These are phyloP conservation scores for Ceuthmochares aereus DNA, from an alignment of 2,113 vertebrate genomes.

Conservation along the genomic window DNA sequence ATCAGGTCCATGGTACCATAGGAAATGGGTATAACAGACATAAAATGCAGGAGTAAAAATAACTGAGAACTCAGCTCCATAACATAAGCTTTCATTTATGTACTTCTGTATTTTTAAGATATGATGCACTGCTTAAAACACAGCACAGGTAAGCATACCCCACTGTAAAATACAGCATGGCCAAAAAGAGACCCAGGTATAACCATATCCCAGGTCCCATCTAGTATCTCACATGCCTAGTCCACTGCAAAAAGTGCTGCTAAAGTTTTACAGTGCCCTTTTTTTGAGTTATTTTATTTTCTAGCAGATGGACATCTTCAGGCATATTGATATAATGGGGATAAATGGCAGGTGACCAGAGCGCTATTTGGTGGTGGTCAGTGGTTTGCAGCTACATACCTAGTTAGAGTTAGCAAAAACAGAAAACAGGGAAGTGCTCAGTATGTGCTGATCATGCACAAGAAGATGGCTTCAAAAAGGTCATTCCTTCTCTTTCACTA, in stretches of 20 bases:
- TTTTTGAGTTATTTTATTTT: neutral
- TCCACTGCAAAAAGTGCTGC: neutral
- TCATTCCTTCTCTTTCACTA: neutral
- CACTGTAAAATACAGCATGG: fast-evolving
- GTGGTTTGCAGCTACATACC: neutral
- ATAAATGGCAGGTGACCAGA: neutral
- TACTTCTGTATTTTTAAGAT: neutral
- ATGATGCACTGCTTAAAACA: neutral
- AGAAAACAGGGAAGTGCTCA: neutral
- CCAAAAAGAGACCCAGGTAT: neutral
- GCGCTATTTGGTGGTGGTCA: neutral
- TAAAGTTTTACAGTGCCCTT: neutral
- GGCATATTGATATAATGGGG: neutral
- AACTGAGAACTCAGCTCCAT: neutral
- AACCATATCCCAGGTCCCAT: neutral
- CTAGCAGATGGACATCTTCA: neutral
- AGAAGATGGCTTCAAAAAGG: neutral
- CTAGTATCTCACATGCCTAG: neutral
- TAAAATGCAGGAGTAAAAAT: neutral
- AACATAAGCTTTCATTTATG: neutral
- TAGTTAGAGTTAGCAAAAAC: neutral
- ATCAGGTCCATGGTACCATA: constrained; percentile 26
- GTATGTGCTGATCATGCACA: fast-evolving
- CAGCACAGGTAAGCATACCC: neutral
- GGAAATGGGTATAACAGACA: constrained; percentile 61